Conservation (phyloP, 2,888 invertebrate species). For the Tribolium freemani region DNA sequence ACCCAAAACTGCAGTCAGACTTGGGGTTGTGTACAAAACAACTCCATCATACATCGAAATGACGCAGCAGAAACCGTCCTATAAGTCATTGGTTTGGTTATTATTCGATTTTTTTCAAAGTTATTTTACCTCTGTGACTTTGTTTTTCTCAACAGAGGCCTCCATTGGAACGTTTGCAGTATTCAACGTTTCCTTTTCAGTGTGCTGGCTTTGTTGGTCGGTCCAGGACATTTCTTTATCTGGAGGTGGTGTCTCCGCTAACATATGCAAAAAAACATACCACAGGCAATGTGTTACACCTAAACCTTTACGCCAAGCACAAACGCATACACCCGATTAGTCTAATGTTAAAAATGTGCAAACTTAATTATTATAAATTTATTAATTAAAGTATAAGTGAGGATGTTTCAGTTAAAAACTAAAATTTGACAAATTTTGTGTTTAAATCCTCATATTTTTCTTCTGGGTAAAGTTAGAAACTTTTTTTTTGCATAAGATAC, state of each 20-base stretch:
- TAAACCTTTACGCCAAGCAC: conserved; percentile 46
- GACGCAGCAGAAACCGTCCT: conserved; percentile 85
- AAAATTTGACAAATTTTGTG: too few relatives aligned
- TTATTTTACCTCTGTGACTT: conserved; percentile 50
- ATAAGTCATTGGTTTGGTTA: conserved; percentile 49
- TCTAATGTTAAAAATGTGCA: not conserved
- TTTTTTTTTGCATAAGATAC: too few relatives aligned
- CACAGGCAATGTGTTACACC: conserved; percentile 59
- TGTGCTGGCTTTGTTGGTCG: conserved; percentile 25
- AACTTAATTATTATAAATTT: not conserved
- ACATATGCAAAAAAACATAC: conserved; percentile 50
- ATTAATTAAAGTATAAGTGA: too few relatives aligned
- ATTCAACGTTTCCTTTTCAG: conserved; percentile 27
- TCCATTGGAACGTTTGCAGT: conserved; percentile 22
- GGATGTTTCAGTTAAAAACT: too few relatives aligned
- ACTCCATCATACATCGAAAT: conserved; percentile 89
- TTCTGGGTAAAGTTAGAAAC: too few relatives aligned
- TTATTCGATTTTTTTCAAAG: not conserved
- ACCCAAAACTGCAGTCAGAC: conserved; percentile 78
- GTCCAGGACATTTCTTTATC: conserved; percentile 50
- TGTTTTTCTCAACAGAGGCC: conserved; percentile 43
- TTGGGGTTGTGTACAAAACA: conserved; percentile 81
- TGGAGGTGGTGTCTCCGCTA: conserved; percentile 55
- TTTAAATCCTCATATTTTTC: too few relatives aligned
- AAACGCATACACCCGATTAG: conserved; percentile 19